These are phyloP conservation scores for Lepidochitona cinerea DNA, from an alignment of 2,888 invertebrate genomes.

Conservation along the genomic window DNA sequence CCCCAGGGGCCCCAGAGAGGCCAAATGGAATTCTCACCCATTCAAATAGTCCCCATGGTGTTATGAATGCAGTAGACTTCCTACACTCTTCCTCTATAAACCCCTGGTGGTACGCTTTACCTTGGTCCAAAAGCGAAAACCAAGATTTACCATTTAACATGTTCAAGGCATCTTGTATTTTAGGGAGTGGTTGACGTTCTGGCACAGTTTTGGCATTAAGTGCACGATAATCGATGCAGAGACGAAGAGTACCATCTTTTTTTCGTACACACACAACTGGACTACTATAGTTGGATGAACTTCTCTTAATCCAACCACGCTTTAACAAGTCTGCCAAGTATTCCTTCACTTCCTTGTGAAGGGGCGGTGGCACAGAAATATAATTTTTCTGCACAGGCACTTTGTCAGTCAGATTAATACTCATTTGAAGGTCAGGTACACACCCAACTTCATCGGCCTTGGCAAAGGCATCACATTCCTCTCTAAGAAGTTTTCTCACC, in stretches of 20 bases:
- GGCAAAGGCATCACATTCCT: conserved; percentile 30
- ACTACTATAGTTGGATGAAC: conserved; percentile 18
- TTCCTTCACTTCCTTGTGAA: conserved; percentile 38
- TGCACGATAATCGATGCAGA: conserved; percentile 24
- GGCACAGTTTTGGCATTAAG: conserved; percentile 28
- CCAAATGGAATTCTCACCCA: conserved; percentile 34
- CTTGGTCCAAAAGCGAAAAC: conserved; percentile 33
- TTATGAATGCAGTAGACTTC: conserved; percentile 29
- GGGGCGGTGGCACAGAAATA: conserved; percentile 27
- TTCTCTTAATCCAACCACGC: conserved; percentile 23
- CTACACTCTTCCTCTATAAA: conserved; percentile 24
- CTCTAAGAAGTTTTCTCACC: conserved; percentile 21
- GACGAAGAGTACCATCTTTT: conserved; percentile 11
- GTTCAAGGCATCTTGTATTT: conserved; percentile 34
- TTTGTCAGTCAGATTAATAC: conserved; percentile 28
- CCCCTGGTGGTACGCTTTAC: conserved; percentile 38
- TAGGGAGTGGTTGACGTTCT: conserved; percentile 26
- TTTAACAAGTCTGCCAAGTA: conserved; percentile 30
- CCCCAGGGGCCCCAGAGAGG: conserved; percentile 25
- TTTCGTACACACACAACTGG: conserved; percentile 34
- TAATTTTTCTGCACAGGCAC: conserved; percentile 29
- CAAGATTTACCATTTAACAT: conserved; percentile 24
- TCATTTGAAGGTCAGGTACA: conserved; percentile 24
- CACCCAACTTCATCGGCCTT: conserved; percentile 29
- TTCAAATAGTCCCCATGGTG: conserved; percentile 33